Evolutionary conservation across 2,797 vertebrate genomes (phyloP).

Genomic region (Leptodactylus fallax): DNA sequence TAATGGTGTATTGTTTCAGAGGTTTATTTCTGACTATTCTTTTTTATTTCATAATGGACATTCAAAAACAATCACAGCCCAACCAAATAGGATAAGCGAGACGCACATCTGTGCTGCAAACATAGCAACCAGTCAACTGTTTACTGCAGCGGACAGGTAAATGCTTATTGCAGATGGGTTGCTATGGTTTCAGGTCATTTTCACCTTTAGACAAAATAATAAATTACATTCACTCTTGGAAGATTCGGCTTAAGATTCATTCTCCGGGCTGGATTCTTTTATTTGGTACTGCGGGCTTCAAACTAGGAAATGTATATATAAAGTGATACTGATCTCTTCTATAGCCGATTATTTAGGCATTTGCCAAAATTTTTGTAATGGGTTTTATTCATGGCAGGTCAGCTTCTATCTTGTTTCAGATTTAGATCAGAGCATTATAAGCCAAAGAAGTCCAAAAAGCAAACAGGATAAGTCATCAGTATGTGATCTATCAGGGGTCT

Average conservation of each 20-base stretch:
- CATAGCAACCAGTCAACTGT: not conserved
- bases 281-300: too few relatives aligned
- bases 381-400: not conserved
- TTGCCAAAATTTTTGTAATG: too few relatives aligned
- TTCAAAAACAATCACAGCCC: not conserved
- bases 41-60: too few relatives aligned
- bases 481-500: too few relatives aligned
- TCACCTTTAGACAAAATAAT: not conserved
- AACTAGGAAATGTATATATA: too few relatives aligned
- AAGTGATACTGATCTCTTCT: too few relatives aligned
- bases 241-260: not conserved
- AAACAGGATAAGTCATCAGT: too few relatives aligned
- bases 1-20: too few relatives aligned
- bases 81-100: not conserved
- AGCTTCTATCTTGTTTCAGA: not conserved
- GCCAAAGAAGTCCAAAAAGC: not conserved
- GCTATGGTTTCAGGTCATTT: not conserved
- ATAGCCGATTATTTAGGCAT: not conserved
- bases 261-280: not conserved
- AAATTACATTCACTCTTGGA: not conserved
- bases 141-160: not conserved
- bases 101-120: not conserved
- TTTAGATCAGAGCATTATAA: not conserved
- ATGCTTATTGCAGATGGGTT: not conserved
- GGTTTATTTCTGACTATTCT: too few relatives aligned